Evolutionary conservation across 2,888 invertebrate species (phyloP).

Genomic region (Hirtodrosophila histrioides): DNA sequence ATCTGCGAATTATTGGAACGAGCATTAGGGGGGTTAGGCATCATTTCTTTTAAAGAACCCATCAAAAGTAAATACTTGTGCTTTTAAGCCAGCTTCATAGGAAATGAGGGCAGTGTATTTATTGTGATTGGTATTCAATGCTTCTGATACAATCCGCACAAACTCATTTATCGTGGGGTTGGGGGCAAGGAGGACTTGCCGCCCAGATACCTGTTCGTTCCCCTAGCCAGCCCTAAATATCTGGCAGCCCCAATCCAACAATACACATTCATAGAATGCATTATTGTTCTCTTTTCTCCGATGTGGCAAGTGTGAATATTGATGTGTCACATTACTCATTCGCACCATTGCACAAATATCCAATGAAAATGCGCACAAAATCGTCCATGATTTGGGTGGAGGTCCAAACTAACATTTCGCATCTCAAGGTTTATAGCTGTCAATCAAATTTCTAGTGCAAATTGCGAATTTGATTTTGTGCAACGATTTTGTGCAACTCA

Average conservation of each 20-base stretch:
- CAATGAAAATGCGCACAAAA: slow-evolving; percentile 21
- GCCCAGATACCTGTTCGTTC: too few species aligned
- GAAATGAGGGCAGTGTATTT: too few species aligned
- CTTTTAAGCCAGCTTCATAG: background rate
- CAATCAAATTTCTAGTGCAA: slow-evolving; percentile 59
- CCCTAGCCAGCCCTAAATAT: too few species aligned
- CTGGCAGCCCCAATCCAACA: too few species aligned
- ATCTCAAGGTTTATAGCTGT: slow-evolving; percentile 50
- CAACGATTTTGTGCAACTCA: slow-evolving; percentile 39
- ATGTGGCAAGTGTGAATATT: background rate
- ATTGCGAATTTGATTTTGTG: slow-evolving; percentile 58
- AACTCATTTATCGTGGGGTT: too few species aligned
- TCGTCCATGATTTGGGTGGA: slow-evolving; percentile 27
- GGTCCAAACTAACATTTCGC: slow-evolving; percentile 29
- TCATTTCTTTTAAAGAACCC: too few species aligned
- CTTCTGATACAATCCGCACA: too few species aligned
- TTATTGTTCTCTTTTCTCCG: too few species aligned
- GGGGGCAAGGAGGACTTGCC: too few species aligned
- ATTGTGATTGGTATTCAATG: too few species aligned
- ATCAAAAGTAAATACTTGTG: background rate
- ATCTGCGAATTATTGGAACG: slow-evolving; percentile 1
- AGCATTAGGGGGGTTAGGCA: background rate
- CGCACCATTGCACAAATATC: slow-evolving; percentile 33
- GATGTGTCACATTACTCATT: slow-evolving; percentile 21
- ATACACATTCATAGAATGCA: too few species aligned